A percentile compares a stretch with the other conserved stretches of the same genome.
These are phyloP conservation scores for Lagria hirta DNA, from an alignment of 2,888 invertebrate species.

Conservation along the genomic window DNA sequence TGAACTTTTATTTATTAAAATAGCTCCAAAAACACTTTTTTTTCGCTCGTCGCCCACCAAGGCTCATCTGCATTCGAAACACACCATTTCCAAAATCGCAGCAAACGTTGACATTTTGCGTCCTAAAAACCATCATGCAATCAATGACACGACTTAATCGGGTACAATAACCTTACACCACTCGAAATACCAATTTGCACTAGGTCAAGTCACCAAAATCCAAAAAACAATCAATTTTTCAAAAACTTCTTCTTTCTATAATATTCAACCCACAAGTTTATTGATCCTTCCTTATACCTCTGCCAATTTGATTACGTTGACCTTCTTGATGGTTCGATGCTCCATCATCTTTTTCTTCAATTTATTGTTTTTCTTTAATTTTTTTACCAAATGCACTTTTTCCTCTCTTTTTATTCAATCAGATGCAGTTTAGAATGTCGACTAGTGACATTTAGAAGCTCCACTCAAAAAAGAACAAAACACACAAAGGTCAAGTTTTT, in stretches of 20 bases:
- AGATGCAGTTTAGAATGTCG: conserved; percentile 48
- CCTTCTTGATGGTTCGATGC: conserved; percentile 29
- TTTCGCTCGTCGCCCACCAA: conserved; percentile 39
- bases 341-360: conserved; percentile 13
- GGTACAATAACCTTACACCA: conserved; percentile 37
- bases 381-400: background rate
- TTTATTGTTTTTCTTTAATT: no score
- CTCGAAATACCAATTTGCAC: background rate
- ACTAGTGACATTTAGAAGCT: conserved; percentile 50
- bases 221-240: background rate
- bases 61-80: conserved; percentile 39
- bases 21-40: no score
- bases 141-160: conserved; percentile 37
- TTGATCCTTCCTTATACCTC: no score
- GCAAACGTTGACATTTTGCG: conserved; percentile 48
- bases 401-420: conserved; percentile 22
- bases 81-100: conserved; percentile 46
- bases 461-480: conserved; percentile 30
- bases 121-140: conserved; percentile 21
- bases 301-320: conserved; percentile 30
- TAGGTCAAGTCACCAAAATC: background rate
- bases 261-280: conserved; percentile 26
- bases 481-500: conserved; percentile 42
- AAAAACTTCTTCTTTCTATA: conserved; percentile 2
- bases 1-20: no score